These are phyloP conservation scores for Heliconius charithonia DNA, from an alignment of 2,888 invertebrate genomes.

Conservation along the genomic window DNA sequence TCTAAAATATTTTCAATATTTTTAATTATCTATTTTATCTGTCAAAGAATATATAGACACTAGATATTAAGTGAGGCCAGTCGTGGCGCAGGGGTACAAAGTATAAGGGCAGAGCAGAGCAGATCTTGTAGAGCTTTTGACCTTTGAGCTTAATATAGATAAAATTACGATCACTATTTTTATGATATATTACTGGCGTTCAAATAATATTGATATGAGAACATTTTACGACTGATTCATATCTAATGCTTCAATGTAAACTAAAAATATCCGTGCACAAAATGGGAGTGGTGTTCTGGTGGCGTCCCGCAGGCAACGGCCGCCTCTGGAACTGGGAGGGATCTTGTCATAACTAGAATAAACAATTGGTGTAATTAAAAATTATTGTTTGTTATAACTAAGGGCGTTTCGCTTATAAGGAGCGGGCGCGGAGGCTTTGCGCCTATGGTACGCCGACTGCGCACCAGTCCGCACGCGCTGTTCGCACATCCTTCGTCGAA, in stretches of 20 bases:
- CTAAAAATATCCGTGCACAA: slow-evolving; percentile 58
- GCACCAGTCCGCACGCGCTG: slow-evolving; percentile 58
- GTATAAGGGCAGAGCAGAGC: background rate
- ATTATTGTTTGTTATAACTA: slow-evolving; percentile 58
- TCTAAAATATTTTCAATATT: background rate
- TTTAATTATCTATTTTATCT: background rate
- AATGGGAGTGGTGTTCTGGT: slow-evolving; percentile 47
- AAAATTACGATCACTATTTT: background rate
- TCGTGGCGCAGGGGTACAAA: too few species aligned
- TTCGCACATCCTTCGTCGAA: slow-evolving; percentile 35
- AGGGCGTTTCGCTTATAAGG: slow-evolving; percentile 72
- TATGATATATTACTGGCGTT: background rate
- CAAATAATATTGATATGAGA: slow-evolving; percentile 19
- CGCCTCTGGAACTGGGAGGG: slow-evolving; percentile 64
- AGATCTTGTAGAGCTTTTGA: background rate
- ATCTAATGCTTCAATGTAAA: slow-evolving; percentile 54
- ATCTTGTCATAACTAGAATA: slow-evolving; percentile 77
- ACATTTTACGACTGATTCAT: slow-evolving; percentile 31
- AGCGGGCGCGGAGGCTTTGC: slow-evolving; percentile 61
- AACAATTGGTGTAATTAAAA: slow-evolving; percentile 74
- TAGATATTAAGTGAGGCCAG: background rate
- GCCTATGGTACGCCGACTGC: slow-evolving; percentile 56
- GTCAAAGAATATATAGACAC: background rate
- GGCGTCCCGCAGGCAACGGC: slow-evolving; percentile 35
- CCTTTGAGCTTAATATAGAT: background rate